These are phyloP conservation scores for Psilopsiagon aurifrons DNA, from an alignment of 2,113 vertebrate species.

Conservation along the genomic window DNA sequence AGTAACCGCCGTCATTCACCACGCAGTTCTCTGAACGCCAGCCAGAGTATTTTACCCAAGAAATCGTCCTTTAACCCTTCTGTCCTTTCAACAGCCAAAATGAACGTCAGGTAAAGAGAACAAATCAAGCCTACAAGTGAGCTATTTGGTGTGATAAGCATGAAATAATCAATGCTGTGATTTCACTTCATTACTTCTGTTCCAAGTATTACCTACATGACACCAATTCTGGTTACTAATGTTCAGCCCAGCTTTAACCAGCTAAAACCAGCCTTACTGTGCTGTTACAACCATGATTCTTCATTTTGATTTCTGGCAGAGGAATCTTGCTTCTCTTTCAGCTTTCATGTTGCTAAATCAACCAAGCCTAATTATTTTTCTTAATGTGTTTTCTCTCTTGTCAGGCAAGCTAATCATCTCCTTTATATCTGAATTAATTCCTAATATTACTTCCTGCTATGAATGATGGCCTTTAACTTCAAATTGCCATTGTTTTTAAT, in stretches of 20 bases:
- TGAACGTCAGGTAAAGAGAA: conserved; percentile 87
- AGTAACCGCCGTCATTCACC: conserved; percentile 50
- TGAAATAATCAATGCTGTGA: not conserved
- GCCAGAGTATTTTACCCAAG: conserved; percentile 47
- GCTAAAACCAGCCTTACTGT: not conserved
- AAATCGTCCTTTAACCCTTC: conserved; percentile 74
- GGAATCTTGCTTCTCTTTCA: not conserved
- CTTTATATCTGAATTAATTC: not conserved
- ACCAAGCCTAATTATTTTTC: not conserved
- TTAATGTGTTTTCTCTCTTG: not conserved
- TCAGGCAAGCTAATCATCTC: not conserved
- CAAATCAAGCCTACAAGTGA: not conserved
- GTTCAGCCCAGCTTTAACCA: not conserved
- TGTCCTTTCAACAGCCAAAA: conserved; percentile 82
- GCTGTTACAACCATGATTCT: not conserved
- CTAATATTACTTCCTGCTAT: not conserved
- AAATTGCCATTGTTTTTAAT: not conserved
- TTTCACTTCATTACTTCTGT: not conserved
- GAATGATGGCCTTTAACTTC: not conserved
- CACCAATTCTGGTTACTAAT: not conserved
- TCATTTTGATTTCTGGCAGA: not conserved
- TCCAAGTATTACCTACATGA: not conserved
- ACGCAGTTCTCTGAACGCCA: not conserved
- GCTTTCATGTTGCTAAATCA: not conserved
- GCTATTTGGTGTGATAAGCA: not conserved